Evolutionary conservation across 2,888 invertebrate genomes (phyloP).

Genomic region (Drosophila setosimentum): DNA sequence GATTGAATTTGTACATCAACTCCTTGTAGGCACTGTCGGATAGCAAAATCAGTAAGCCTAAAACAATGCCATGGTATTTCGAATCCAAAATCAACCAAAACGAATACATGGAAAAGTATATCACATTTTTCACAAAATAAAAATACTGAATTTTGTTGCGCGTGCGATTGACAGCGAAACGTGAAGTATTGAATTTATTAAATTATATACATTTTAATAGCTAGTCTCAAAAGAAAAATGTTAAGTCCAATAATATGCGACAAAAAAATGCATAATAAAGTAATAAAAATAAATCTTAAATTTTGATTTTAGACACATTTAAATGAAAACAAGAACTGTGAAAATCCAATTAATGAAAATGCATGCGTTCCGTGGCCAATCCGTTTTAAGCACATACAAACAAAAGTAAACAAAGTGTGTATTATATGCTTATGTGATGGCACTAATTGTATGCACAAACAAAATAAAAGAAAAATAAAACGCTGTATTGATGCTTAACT

Average conservation of each 20-base stretch:
- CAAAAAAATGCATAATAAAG: neutral
- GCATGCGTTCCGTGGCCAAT: constrained; percentile 3
- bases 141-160: neutral
- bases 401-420: constrained; percentile 20
- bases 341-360: constrained; percentile 18
- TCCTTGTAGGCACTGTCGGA: constrained; percentile 4
- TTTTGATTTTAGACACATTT: neutral
- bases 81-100: neutral
- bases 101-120: constrained; percentile 8
- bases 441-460: constrained; percentile 43
- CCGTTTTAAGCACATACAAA: constrained; percentile 6
- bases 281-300: neutral
- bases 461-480: constrained; percentile 2
- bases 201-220: neutral
- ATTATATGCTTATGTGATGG: constrained; percentile 11
- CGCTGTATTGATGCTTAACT: constrained; percentile 45
- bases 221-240: neutral
- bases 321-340: neutral
- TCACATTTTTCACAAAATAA: neutral
- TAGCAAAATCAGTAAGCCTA: constrained; percentile 12
- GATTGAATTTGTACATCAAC: neutral
- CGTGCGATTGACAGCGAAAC: neutral
- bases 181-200: neutral
- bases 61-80: constrained; percentile 30
- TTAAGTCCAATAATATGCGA: neutral